Base-by-base conservation (phyloP, 2,797 vertebrate genomes). In the Aeoliscus strigatus region DNA sequence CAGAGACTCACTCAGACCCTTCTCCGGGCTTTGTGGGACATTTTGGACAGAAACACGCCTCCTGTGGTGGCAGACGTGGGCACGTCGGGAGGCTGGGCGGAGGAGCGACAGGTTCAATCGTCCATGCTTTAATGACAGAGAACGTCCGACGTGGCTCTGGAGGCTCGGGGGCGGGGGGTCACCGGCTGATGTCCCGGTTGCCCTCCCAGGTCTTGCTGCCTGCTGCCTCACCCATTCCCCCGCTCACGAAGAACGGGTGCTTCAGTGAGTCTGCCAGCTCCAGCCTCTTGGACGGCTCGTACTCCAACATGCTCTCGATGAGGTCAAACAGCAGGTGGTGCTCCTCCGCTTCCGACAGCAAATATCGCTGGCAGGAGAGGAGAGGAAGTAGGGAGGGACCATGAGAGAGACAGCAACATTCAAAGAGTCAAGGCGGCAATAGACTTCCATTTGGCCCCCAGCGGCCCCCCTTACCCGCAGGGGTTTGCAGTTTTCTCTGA, bases 111-210 rank as follows among this genome's bases (percentile, higher is more conserved):
- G 30, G 36, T 52, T 39, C 32, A 38, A 31, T 28, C 53, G 70
- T 79, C 73, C 79, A 79, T 80, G 79, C 78, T 66, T 26, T 41
- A 40, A 44, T 2, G 7, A 62, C 39, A 55, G 48, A 64, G 43
- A 43, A 67, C 27, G 57, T 38, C 45, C 23, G 2, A 28, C 47
- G 62, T 44, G 78, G 79, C 68, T 72, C 29, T 59, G 41, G 29
- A 40, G 47, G 32, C 37, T 45, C 24, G 4, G 1, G 59, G 63
- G 89, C 98, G 94, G 4, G 1, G 59, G 63, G 89, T 98, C 95
- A 98, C 91, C 96, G 94, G 85, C 96, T 99, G 86, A 99, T 96
- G 87, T 98, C 95, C 0, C 96, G 86, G 78, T 92, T 95, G 17
- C 90, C 91, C 79, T 97, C 96, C 94, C 95, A 98, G 75, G 17